Base-by-base conservation (phyloP, 2,113 vertebrate genomes). In the Alligator sinensis region DNA sequence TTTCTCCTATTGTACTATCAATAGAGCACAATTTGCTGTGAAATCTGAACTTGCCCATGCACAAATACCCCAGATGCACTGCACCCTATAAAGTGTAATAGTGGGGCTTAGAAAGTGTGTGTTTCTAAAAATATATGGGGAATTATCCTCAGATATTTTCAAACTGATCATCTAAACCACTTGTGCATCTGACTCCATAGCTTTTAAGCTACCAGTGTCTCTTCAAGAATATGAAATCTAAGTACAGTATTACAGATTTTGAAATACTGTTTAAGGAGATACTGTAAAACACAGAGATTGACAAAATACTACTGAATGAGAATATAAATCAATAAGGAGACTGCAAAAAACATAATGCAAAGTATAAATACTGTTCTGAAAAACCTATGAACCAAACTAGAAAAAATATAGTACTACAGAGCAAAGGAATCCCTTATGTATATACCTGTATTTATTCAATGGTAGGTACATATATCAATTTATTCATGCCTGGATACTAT, bases 191-290 rank as follows among this genome's bases (percentile, higher is more conserved):
- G 54, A 72, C 72, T 70, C 77, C 61, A 77, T 25, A 68, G 5
- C 4, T 90, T 80, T 27, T 5, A 70, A 86, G 30, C 30, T 72
- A 4, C 25, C 84, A 58, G 34, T n/a, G 66, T 77, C 66, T 77
- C 59, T 89, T 78, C 87, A 86, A 74, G 77, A 77, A 62, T 82
- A 58, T 90, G 93, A 91, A 86, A 79, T 19, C 88, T 22, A 60
- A n/a, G 54, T 28, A 9, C 68, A 57, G 60, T 38, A 30, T 5
- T 70, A 47, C 58, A 19, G 15, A 60, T 25, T 63, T 83, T 90
- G 72, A 58, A 57, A 19, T 0, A 28, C 0, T 5, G 72, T 8
- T 47, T 25, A 80, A 90, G 55, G 54, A 79, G 10, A 34, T 79
- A 61, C 60, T 79, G 60, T 30, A 60, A 13, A 9, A 19, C 77